These are phyloP conservation scores for Neodon shergylaensis DNA, from an alignment of 2,113 vertebrate species.

Conservation along the genomic window DNA sequence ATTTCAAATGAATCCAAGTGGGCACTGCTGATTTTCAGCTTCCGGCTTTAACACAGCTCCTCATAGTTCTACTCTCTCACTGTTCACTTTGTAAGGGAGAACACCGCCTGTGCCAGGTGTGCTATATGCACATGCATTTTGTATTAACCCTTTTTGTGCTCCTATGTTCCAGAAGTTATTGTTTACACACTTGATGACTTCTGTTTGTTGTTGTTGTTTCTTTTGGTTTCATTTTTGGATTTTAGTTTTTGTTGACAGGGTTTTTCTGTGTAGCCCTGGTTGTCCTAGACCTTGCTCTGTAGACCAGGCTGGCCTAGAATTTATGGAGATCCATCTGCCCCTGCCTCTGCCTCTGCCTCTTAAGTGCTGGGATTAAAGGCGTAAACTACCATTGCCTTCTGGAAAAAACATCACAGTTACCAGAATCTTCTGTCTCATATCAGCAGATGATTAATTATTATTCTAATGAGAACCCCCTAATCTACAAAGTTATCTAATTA, in stretches of 20 bases:
- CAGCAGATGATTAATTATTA: not conserved
- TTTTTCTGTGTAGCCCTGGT: not conserved
- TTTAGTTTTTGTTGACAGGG: not conserved
- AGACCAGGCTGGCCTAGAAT: not conserved
- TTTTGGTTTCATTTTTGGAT: no score
- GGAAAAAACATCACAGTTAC: not conserved
- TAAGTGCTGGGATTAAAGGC: not conserved
- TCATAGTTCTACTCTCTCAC: not conserved
- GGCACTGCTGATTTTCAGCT: not conserved
- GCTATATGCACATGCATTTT: not conserved
- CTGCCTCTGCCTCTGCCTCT: not conserved
- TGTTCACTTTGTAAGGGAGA: not conserved
- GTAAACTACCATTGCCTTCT: not conserved
- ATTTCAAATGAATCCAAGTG: not conserved
- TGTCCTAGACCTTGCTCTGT: not conserved
- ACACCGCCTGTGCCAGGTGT: not conserved
- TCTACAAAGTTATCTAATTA: slow-evolving; percentile 4
- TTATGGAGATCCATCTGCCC: not conserved
- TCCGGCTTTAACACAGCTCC: not conserved
- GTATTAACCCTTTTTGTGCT: not conserved
- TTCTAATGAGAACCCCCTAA: not conserved
- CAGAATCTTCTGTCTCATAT: not conserved
- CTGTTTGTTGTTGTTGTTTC: not conserved
- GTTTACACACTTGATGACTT: not conserved
- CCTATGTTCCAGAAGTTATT: not conserved